phyloP scores from a whole-genome alignment of 2,113 vertebrate species.

The Saccopteryx leptura region DNA sequence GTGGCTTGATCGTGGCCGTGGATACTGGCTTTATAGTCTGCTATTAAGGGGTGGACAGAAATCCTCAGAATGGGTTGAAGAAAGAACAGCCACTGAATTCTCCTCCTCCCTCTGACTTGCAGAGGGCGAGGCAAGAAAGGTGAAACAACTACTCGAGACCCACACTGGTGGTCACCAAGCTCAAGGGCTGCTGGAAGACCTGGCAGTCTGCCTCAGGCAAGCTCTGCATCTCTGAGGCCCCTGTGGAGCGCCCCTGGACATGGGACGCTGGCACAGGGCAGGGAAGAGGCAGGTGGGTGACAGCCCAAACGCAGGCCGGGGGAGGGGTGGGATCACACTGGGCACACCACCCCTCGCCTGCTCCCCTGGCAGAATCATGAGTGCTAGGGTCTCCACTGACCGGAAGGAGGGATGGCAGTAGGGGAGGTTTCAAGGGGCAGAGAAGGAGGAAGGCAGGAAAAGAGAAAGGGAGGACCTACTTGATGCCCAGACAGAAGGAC shows the following conservation, averaged over 20 bases:
- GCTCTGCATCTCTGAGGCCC: not conserved
- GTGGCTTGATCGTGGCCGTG: no score
- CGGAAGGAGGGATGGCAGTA: not conserved
- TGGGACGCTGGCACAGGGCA: not conserved
- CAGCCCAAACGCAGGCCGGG: not conserved
- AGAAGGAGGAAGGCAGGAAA: not conserved
- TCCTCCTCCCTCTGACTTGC: not conserved
- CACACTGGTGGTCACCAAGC: not conserved
- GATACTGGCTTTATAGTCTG: no score
- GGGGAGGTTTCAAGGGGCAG: not conserved
- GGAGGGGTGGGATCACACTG: no score
- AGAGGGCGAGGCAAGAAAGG: not conserved
- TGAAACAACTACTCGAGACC: not conserved
- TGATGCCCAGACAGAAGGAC: not conserved
- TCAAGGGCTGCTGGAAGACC: not conserved
- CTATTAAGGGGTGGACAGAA: not conserved
- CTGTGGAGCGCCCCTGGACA: not conserved
- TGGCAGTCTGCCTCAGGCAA: not conserved
- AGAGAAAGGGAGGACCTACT: not conserved
- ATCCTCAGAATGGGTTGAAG: not conserved
- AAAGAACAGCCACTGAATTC: not conserved
- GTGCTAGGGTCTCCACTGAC: not conserved
- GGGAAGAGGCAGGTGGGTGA: not conserved
- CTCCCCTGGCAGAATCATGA: not conserved
- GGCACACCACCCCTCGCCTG: accelerated